Base-by-base conservation (phyloP, 2,888 invertebrate genomes). In the Tanaodytes sp. region DNA sequence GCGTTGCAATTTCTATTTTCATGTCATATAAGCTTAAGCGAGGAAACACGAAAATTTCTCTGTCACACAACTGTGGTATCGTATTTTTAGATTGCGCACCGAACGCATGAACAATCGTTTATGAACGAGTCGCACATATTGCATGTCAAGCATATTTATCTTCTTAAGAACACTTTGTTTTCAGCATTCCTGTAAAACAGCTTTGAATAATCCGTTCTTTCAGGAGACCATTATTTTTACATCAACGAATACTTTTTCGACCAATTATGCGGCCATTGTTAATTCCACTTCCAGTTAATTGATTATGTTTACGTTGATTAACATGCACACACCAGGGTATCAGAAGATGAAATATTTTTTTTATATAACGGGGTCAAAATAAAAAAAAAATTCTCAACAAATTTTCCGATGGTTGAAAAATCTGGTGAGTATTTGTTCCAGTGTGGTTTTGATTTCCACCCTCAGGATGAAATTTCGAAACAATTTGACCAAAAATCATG, bases 91-190 rank as follows among this genome's bases (percentile, higher is more conserved):
- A 14, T 19, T 49, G 12, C 37, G 61, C 67, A 67, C 48, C 61
- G 19, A 55, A 19, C 3, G 67, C 67, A 67, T 67, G 61, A 54
- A 43, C 27, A 14, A 48, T 30, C 45, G 40, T n/a, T n/a, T 63
- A 54, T 40, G 30, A 40, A 54, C 16, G 16, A 48, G 19, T n/a
- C 12, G 63, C 63, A 63, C 63, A 40, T 33, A 42, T 15, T 63
- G 63, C 63, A 63, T 63, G 63, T 11, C 1, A 48, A 40, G 54
- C 30, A 55, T 42, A 52, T 19, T 45, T 20, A 15, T 31, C 46
- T 20, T 12, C 48, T 33, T 52, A 62, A 62, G 16, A 55, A 63
- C 54, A 62, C 36, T 62, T 63, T 62, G 18, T 62, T 62, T 52
- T 27, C 48, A 55, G 30, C 16, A 63, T 48, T 31, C 49, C n/a